phyloP scores from a whole-genome alignment of 2,797 vertebrate species.

The Coluber constrictor region DNA sequence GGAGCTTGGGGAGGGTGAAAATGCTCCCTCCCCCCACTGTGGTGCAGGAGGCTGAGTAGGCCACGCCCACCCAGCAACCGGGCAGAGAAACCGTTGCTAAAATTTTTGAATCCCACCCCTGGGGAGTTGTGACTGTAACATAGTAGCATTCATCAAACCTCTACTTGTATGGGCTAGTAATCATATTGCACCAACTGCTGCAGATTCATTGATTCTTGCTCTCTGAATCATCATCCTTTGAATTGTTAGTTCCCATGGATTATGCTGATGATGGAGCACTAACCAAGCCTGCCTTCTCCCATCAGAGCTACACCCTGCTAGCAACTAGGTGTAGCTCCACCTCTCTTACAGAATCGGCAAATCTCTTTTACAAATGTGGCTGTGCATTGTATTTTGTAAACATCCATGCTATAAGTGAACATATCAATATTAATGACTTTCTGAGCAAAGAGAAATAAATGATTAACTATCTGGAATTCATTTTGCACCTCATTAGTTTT shows the following conservation, averaged over 20 bases:
- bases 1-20: too few relatives aligned
- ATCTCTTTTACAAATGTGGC: slow-evolving; percentile 5
- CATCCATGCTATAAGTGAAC: not conserved
- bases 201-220: fast-evolving
- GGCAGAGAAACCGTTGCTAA: too few relatives aligned
- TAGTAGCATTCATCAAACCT: not conserved
- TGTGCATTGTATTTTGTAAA: slow-evolving; percentile 18
- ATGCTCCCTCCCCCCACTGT: too few relatives aligned
- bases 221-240: slow-evolving; percentile 11
- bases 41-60: too few relatives aligned
- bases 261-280: not conserved
- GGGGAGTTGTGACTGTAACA: too few relatives aligned
- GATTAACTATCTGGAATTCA: slow-evolving; percentile 11
- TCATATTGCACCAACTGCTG: not conserved
- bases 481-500: slow-evolving; percentile 13
- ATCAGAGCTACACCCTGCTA: not conserved
- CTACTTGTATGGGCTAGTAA: not conserved
- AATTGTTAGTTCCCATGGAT: too few relatives aligned
- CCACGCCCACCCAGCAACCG: too few relatives aligned
- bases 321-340: not conserved
- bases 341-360: not conserved
- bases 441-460: slow-evolving; percentile 15
- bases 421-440: slow-evolving; percentile 30
- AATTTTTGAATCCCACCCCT: too few relatives aligned
- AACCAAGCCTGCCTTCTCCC: not conserved